These are phyloP conservation scores for Coilia nasus DNA, from an alignment of 2,797 vertebrate genomes.

Conservation along the genomic window DNA sequence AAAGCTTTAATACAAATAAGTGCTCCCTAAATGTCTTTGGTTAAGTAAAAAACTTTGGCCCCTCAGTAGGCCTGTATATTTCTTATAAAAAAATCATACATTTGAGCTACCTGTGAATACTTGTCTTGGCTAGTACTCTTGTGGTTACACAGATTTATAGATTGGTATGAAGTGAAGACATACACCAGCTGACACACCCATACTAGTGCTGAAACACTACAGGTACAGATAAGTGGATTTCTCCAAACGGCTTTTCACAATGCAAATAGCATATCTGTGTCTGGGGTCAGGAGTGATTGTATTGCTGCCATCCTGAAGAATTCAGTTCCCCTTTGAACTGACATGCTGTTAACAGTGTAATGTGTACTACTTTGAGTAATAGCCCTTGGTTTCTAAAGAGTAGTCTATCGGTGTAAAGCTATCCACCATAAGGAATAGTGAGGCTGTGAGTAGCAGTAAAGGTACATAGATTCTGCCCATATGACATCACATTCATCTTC, in stretches of 20 bases:
- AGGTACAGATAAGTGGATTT: neutral
- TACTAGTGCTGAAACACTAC: neutral
- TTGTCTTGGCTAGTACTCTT: neutral
- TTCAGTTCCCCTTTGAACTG: neutral
- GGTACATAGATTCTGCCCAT: neutral
- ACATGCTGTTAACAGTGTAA: neutral
- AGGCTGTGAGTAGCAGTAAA: neutral
- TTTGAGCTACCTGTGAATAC: neutral
- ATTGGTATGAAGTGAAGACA: neutral
- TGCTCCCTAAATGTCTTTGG: conserved; percentile 71
- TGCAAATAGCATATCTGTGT: neutral
- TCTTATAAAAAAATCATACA: conserved; percentile 8
- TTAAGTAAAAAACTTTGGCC: conserved; percentile 57
- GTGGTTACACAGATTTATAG: neutral
- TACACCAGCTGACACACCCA: neutral
- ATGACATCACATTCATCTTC: neutral
- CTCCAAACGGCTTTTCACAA: neutral
- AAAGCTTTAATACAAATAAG: conserved; percentile 73
- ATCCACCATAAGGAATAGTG: neutral
- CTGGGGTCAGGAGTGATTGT: neutral
- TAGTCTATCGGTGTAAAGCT: neutral
- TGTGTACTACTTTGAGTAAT: neutral
- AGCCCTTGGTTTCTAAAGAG: neutral
- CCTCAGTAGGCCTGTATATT: neutral
- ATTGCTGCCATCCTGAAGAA: neutral